Conservation (phyloP, 2,888 invertebrate species). For the Cerastoderma edule region DNA sequence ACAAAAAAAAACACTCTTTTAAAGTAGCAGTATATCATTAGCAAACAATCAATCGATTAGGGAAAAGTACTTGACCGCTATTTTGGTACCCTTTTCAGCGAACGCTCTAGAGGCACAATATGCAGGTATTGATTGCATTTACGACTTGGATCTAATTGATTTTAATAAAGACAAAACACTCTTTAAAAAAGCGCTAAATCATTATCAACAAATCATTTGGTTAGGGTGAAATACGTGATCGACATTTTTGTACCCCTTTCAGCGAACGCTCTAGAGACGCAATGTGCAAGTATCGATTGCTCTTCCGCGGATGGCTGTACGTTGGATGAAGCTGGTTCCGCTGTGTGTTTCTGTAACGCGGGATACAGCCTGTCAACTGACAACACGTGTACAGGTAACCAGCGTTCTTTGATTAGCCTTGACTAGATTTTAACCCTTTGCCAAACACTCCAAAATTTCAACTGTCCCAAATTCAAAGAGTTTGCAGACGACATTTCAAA, state of each 20-base stretch:
- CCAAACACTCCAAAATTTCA: neutral
- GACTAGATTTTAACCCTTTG: neutral
- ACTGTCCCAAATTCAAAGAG: neutral
- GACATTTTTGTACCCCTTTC: neutral
- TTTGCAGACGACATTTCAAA: neutral
- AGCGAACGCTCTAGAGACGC: neutral
- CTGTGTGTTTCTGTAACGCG: constrained; percentile 49
- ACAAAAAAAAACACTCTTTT: too few relatives aligned
- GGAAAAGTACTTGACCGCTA: neutral
- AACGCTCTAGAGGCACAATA: constrained; percentile 12
- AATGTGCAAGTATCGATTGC: constrained; percentile 38
- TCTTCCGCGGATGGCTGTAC: constrained; percentile 45
- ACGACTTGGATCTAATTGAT: too few relatives aligned
- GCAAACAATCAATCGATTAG: too few relatives aligned
- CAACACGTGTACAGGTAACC: constrained; percentile 39
- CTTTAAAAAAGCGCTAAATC: too few relatives aligned
- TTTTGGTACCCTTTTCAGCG: neutral
- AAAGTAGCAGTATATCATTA: too few relatives aligned
- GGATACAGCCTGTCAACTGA: constrained; percentile 36
- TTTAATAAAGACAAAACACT: too few relatives aligned
- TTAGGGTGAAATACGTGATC: too few relatives aligned
- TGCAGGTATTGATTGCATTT: neutral
- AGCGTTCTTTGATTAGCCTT: too few relatives aligned
- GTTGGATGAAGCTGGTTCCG: constrained; percentile 17
- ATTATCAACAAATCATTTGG: too few relatives aligned